A percentile compares a stretch with the other conserved stretches of the same genome.
These are phyloP conservation scores for Copsychus sechellarum DNA, from an alignment of 2,113 vertebrate species.

Conservation along the genomic window DNA sequence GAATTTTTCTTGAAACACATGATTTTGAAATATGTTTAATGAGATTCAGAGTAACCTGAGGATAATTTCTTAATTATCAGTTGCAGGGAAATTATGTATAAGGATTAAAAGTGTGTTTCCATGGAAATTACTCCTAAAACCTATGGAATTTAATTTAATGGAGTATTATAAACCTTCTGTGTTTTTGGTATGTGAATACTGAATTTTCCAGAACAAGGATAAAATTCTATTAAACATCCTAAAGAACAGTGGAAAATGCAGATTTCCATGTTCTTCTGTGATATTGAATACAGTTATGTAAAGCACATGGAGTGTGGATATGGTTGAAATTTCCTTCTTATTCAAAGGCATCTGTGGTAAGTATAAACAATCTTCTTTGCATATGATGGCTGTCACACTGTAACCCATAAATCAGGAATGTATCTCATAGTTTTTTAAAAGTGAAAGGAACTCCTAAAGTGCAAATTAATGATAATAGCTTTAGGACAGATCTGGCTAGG, in stretches of 20 bases:
- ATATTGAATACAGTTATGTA: background rate
- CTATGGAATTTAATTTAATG: background rate
- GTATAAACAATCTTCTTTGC: constrained; percentile 25
- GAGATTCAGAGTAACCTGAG: background rate
- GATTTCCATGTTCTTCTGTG: background rate
- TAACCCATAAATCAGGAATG: constrained; percentile 7
- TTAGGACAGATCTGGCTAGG: constrained; percentile 1
- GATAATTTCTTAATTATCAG: background rate
- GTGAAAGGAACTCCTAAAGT: background rate
- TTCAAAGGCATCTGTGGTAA: constrained; percentile 1
- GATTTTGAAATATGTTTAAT: background rate
- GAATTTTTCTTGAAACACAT: background rate
- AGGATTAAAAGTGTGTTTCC: background rate
- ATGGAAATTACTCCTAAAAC: background rate
- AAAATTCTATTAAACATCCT: background rate
- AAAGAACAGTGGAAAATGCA: background rate
- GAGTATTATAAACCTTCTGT: background rate
- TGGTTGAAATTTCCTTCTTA: background rate
- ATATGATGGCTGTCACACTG: background rate
- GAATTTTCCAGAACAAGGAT: background rate
- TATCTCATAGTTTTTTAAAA: constrained; percentile 1
- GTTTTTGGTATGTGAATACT: background rate
- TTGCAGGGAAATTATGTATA: background rate
- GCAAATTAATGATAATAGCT: constrained; percentile 22
- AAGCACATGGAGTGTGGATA: background rate